Evolutionary conservation across 2,888 invertebrate species (phyloP).

Genomic region (Hyposoter didymator): DNA sequence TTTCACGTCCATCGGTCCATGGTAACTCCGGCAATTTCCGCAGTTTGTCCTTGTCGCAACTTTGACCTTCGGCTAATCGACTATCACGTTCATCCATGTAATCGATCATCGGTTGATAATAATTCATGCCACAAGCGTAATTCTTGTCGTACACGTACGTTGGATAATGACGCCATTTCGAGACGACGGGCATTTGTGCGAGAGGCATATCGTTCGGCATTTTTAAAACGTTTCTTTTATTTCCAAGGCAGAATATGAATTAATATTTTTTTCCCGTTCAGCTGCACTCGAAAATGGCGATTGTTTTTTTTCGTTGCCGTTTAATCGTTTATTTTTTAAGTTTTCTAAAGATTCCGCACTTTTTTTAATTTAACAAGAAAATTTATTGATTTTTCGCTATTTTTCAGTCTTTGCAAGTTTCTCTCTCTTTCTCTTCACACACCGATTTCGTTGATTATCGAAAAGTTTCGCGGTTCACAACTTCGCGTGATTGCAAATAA

Average conservation of each 20-base stretch:
- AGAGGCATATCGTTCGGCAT: slow-evolving; percentile 79
- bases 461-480: background rate
- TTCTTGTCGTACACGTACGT: slow-evolving; percentile 92
- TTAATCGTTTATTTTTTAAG: background rate
- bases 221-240: slow-evolving; percentile 43
- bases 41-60: slow-evolving; percentile 76
- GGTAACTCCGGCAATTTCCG: slow-evolving; percentile 89
- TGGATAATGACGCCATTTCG: slow-evolving; percentile 83
- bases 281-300: background rate
- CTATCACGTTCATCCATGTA: slow-evolving; percentile 90
- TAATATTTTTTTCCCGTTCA: background rate
- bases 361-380: background rate
- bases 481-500: background rate
- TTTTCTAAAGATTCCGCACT: background rate
- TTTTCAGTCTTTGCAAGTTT: slow-evolving; percentile 36
- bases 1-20: slow-evolving; percentile 82
- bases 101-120: slow-evolving; percentile 95
- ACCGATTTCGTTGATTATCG: background rate
- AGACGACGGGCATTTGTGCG: slow-evolving; percentile 79
- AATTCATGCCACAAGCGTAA: slow-evolving; percentile 93
- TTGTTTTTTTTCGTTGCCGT: background rate
- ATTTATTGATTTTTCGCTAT: background rate
- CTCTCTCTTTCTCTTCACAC: slow-evolving; percentile 12
- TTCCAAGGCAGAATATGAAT: background rate
- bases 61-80: slow-evolving; percentile 86